Conservation (phyloP, 2,888 invertebrate species). For the Hemaris fuciformis region DNA sequence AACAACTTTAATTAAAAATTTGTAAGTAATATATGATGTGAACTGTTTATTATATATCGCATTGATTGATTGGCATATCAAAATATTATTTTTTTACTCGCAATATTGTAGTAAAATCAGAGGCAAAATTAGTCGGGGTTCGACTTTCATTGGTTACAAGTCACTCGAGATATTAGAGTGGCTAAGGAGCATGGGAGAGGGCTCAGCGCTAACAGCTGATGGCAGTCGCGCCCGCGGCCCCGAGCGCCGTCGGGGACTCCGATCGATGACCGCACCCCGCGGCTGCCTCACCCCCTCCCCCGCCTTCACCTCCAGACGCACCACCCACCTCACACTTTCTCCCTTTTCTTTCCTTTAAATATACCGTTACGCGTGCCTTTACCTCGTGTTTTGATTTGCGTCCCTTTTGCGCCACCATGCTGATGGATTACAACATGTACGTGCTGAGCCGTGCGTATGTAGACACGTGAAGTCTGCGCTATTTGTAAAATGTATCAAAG, state of each 20-base stretch:
- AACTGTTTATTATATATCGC: too few relatives aligned
- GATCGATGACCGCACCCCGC: constrained; percentile 74
- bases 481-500: background rate
- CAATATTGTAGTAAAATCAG: too few relatives aligned
- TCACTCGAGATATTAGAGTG: background rate
- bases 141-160: background rate
- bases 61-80: too few relatives aligned
- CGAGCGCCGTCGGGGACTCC: constrained; percentile 53
- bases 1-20: too few relatives aligned
- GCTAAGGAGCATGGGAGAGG: background rate
- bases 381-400: constrained; percentile 45
- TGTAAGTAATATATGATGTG: too few relatives aligned
- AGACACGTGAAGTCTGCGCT: background rate
- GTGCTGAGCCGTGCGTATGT: constrained; percentile 16
- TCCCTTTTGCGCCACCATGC: constrained; percentile 41
- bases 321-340: constrained; percentile 67
- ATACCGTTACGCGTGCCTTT: constrained; percentile 35
- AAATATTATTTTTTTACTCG: too few relatives aligned
- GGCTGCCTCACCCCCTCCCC: constrained; percentile 49
- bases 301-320: constrained; percentile 56
- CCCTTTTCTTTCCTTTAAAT: constrained; percentile 68
- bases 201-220: constrained; percentile 65
- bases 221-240: constrained; percentile 50
- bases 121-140: background rate
- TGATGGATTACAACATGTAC: constrained; percentile 47